Evolutionary conservation across 2,113 vertebrate genomes (phyloP), one percentile per base, ranked within the genome.

Genomic region (Alouatta palliata): DNA sequence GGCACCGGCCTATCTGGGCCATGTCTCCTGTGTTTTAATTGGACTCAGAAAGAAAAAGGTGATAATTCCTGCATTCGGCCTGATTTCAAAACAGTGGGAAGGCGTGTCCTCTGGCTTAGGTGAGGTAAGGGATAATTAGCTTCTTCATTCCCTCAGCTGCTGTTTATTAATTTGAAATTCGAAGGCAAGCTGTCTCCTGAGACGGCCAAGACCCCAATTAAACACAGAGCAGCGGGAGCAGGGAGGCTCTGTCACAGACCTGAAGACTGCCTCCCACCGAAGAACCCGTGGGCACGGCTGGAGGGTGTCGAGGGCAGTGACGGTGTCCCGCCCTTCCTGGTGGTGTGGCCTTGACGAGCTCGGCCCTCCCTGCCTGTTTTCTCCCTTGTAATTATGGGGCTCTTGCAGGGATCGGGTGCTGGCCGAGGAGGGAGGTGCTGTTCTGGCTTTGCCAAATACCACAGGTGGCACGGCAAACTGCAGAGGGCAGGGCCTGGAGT

Each of bases 401-500:
- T 49, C 32, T 19, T 27, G 43, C 5, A 1, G 21, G 37, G 88
- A 45, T 54, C 27, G 5, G 58, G 14, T 10, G n/a, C 37, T 3
- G n/a, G 49, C 49, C 45, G 17, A 21, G 73, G 37, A 47, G 4
- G 37, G 32, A 23, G 25, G 35, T 13, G 16, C 76, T 73, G 10
- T 25, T 8, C 5, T 12, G 61, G 27, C 16, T 6, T 80, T 16
- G 6, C 20, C 37, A 23, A 12, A 12, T 12, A 23, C 70, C 30
- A n/a, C 7, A 0, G 35, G 27, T 30, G 27, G 11, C 61, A 13
- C 11, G 27, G 61, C 52, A 52, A 52, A 6, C 52, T 52, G 16
- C 52, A 6, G 7, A 8, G n/a, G n/a, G 5, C 43, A 0, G 12
- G 21, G 56, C 27, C 79, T 1, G 1, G 21, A 35, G 25, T 1